Base-by-base conservation (phyloP, 2,113 vertebrate species). In the Oxyruncus cristatus region DNA sequence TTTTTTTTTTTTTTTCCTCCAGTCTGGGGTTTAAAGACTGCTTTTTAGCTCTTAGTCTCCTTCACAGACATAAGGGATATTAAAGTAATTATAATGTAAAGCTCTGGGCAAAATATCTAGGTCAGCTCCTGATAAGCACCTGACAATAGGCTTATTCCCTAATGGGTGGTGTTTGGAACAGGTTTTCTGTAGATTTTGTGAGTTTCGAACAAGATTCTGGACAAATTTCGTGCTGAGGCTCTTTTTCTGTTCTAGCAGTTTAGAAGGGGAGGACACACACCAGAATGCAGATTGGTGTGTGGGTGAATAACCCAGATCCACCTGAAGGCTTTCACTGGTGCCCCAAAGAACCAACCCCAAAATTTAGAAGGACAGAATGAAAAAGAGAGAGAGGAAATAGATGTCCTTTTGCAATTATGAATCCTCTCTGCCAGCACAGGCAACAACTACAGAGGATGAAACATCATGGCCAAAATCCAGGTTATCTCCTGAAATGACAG, bases 391-490 rank as follows among this genome's bases (percentile, higher is more conserved):
- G 4, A 46, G 18, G 11, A 4, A 23, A 61, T 49, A 33, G 18
- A 12, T 6, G 1, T 0, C 1, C 0, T 50, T 75, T 78, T 32
- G 24, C 33, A 24, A 42, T 8, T 6, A 35, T 26, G 3, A 23
- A 63, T 58, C 4, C 8, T 23, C 23, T 89, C 22, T 28, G n/a
- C 21, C 16, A 76, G 27, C 5, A 11, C 15, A 91, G 8, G 11
- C 20, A 46, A 44, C 15, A 62, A 16, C 18, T 19, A 52, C 7
- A 39, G 11, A 15, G 15, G 28, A 23, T 67, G 53, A 76, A n/a
- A 41, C 11, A 49, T 3, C 11, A 37, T 4, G 9, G 7, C 5
- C 6, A 66, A 76, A 81, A 11, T 1, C 0, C 17, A 37, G 20
- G 18, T 58, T 39, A 28, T 32, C 35, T 35, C 28, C 68, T 65